Conservation (phyloP, 2,888 invertebrate genomes). For the Nomada hirtipes region DNA sequence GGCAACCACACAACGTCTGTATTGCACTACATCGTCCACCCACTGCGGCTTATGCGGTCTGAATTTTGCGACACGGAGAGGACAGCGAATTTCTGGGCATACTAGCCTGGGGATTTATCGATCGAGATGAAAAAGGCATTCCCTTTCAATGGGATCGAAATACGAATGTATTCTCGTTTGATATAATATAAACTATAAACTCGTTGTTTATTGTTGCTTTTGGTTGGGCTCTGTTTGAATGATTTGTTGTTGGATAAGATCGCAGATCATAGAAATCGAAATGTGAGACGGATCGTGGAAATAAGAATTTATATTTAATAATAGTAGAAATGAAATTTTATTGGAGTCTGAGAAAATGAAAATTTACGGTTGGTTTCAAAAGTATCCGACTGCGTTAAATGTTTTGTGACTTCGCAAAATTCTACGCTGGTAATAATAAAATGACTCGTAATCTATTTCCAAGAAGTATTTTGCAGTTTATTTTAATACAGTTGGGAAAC, state of each 20-base stretch:
- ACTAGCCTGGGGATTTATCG: constrained; percentile 1
- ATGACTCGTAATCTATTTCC: too few species aligned
- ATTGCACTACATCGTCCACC: background rate
- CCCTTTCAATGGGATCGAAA: background rate
- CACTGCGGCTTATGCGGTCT: constrained; percentile 12
- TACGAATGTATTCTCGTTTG: background rate
- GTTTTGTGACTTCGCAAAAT: too few species aligned
- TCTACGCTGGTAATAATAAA: too few species aligned
- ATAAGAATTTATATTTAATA: too few species aligned
- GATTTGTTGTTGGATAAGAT: background rate
- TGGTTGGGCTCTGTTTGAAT: background rate
- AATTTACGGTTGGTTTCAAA: too few species aligned
- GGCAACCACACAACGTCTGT: background rate
- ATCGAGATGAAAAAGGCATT: constrained; percentile 2
- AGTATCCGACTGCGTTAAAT: too few species aligned
- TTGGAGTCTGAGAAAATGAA: too few species aligned
- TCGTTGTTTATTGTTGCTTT: background rate
- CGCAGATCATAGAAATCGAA: too few species aligned
- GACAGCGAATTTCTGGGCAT: constrained; percentile 13
- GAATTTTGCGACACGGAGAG: constrained; percentile 23
- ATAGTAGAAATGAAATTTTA: too few species aligned
- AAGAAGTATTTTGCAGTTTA: too few species aligned
- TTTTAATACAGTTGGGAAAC: too few species aligned
- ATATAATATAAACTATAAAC: background rate
- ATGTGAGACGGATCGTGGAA: too few species aligned